These are phyloP conservation scores for Brenthis daphne DNA, from an alignment of 2,888 invertebrate species.

Conservation along the genomic window DNA sequence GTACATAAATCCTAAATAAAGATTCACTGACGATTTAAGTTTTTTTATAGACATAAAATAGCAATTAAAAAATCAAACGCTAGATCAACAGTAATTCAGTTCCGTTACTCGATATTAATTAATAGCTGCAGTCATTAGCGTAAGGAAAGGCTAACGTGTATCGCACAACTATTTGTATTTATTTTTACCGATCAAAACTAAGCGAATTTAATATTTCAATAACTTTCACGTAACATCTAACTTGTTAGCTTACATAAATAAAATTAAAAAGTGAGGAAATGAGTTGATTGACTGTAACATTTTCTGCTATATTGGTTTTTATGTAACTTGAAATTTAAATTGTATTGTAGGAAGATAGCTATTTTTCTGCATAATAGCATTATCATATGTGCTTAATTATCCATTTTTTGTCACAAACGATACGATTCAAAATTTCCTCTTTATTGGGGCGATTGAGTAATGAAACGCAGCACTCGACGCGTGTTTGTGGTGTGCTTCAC, in stretches of 20 bases:
- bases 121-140: conserved; percentile 10
- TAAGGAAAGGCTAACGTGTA: conserved; percentile 13
- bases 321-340: background rate
- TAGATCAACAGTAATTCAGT: background rate
- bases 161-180: conserved; percentile 7
- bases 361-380: too few species aligned
- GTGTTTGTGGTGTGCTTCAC: too few species aligned
- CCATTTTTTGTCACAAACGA: too few species aligned
- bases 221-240: conserved; percentile 3
- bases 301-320: conserved; percentile 13
- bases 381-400: too few species aligned
- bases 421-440: too few species aligned
- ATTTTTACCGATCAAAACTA: background rate
- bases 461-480: too few species aligned
- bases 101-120: conserved; percentile 18
- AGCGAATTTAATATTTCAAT: conserved; percentile 10
- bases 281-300: conserved; percentile 16
- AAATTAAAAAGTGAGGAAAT: conserved; percentile 10
- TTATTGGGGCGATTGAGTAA: too few species aligned
- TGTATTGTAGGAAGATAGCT: background rate
- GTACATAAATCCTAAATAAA: too few species aligned
- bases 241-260: conserved; percentile 14
- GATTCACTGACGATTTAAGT: background rate
- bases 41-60: background rate
- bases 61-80: conserved; percentile 1